These are phyloP conservation scores for Drosophila malerkotliana DNA, from an alignment of 1,140 invertebrate species.

Conservation along the genomic window DNA sequence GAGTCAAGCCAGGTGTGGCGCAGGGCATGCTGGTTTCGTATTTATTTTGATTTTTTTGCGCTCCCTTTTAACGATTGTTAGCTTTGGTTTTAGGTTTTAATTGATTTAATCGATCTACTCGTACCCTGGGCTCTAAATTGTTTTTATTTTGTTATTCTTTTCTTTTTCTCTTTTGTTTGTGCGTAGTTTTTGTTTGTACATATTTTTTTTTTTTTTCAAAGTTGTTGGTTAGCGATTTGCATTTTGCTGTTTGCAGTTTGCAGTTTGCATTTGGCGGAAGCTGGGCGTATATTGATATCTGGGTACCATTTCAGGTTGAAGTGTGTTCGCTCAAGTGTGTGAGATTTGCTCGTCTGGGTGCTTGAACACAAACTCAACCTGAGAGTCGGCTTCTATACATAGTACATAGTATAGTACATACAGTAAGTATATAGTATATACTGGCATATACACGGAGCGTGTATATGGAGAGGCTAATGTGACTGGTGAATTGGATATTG, in stretches of 20 bases:
- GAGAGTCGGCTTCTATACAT: slow-evolving; percentile 61
- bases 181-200: slow-evolving; percentile 51
- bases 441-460: slow-evolving; percentile 33
- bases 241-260: slow-evolving; percentile 44
- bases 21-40: slow-evolving; percentile 75
- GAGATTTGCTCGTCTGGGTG: slow-evolving; percentile 47
- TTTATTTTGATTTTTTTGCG: slow-evolving; percentile 33
- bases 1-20: slow-evolving; percentile 82
- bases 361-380: slow-evolving; percentile 75
- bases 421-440: slow-evolving; percentile 15
- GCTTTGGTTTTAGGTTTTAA: slow-evolving; percentile 13
- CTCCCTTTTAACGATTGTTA: slow-evolving; percentile 37
- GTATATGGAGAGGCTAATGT: slow-evolving; percentile 48
- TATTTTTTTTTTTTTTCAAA: slow-evolving; percentile 29
- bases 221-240: slow-evolving; percentile 31
- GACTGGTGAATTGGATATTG: slow-evolving; percentile 38
- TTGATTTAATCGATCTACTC: slow-evolving; percentile 43
- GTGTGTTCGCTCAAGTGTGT: slow-evolving; percentile 64
- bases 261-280: slow-evolving; percentile 71
- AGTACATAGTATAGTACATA: not conserved
- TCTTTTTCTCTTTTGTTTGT: slow-evolving; percentile 54
- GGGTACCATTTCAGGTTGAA: slow-evolving; percentile 83
- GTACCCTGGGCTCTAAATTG: slow-evolving; percentile 44
- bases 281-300: slow-evolving; percentile 84
- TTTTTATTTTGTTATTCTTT: slow-evolving; percentile 23